Evolutionary conservation across 2,888 invertebrate species (phyloP), one percentile per base, ranked within the genome.

Genomic region (Caenorhabditis virilis): DNA sequence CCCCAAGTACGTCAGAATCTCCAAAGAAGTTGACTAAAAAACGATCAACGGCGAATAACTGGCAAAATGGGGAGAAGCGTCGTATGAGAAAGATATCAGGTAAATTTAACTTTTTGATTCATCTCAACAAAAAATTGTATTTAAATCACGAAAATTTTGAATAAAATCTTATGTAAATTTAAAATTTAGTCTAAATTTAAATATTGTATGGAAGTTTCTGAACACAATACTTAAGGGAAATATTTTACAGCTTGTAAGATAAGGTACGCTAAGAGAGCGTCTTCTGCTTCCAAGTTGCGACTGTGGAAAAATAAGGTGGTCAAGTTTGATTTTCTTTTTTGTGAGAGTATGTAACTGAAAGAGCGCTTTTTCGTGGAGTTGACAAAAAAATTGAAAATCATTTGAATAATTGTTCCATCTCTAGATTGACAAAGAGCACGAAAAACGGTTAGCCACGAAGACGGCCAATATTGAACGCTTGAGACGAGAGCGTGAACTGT

Each of bases 241-340:
- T 18, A n/a, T 25, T 39, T 64, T 64, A 20, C 59, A 64, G 64
- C 55, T 20, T 52, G 41, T 23, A 64, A 38, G 48, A 23, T 38
- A 22, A 64, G 59, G 45, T 55, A 54, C 55, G 50, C 59, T 2
- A 64, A 59, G 20, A 49, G 41, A 38, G 25, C 51, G 38, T 30
- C 59, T 11, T 43, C 59, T 27, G 38, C 62, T 20, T 52, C 59
- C 5, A 58, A 59, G 42, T 22, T 55, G 48, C 58, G 64, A 18
- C 47, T 64, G 43, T 56, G 45, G 45, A 64, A 59, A 39, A 23
- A 36, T 25, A 64, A 64, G 64, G 64, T 64, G 18, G 54, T 62
- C 22, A 20, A 35, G 26, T 27, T 36, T 38, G n/a, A n/a, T n/a
- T n/a, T 36, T 20, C 6, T 38, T 26, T 43, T 61, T 22, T 25